Base-by-base conservation (phyloP, 1,140 invertebrate species). In the Sarcophaga peregrina region DNA sequence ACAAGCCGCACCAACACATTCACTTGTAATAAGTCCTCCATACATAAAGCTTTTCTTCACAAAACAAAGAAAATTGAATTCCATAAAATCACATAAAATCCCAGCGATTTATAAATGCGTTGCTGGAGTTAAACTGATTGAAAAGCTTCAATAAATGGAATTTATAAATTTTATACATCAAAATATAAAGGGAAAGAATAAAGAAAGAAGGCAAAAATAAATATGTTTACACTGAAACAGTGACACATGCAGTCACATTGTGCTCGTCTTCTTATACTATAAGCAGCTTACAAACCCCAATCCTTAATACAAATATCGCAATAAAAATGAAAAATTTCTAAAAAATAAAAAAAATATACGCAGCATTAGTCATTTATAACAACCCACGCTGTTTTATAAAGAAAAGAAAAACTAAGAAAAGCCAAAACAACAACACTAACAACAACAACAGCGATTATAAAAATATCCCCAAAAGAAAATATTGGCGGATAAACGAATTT, bases 91-190 rank as follows among this genome's bases (percentile, higher is more conserved):
- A 58, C 54, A 15, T 13, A 5, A 15, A 58, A 58, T 58, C 54
- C 54, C 62, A 20, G 8, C 20, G 17, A 68, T 68, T 68, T 68
- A 68, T 9, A 68, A 68, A 58, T 25, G 17, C 17, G 5, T 68
- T 68, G 17, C 0, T 20, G 20, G 20, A 25, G n/a, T 68, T 9
- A 25, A 68, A 68, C 20, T 68, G n/a, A 68, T 68, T 68, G 62
- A 68, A 68, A 68, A 68, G 17, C 62, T 20, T 68, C 62, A 68
- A n/a, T 68, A 68, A 68, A 20, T 68, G 20, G 62, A 68, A 68
- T 4, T 15, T 58, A 15, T 37, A 37, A 37, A 37, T 37, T 37
- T 58, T 68, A 68, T 17, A 68, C n/a, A n/a, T n/a, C n/a, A n/a
- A n/a, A n/a, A n/a, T n/a, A n/a, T n/a, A 37, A 37, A 37, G 4